Evolutionary conservation across 2,888 invertebrate genomes (phyloP).

Genomic region (Strigamia crassipes): DNA sequence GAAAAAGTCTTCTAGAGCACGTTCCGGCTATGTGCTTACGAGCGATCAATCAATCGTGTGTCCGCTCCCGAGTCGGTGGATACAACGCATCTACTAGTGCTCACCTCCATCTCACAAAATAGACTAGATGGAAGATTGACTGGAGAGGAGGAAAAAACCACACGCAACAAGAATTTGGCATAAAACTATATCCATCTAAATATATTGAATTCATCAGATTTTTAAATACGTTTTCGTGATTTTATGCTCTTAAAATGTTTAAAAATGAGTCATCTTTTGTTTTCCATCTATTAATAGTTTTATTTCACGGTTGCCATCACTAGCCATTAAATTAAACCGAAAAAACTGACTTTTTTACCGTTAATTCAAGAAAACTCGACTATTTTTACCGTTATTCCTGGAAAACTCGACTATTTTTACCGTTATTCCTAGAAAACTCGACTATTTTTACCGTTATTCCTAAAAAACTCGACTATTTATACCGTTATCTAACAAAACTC

Average conservation of each 20-base stretch:
- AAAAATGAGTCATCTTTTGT: not conserved
- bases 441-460: no score
- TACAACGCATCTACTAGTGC: not conserved
- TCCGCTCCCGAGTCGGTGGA: not conserved
- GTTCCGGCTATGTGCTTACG: constrained; percentile 38
- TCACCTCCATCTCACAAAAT: constrained; percentile 18
- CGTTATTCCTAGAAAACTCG: no score
- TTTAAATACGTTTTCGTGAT: not conserved
- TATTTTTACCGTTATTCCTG: no score
- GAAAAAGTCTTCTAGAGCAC: constrained; percentile 13
- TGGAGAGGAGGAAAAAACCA: not conserved
- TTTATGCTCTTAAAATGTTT: not conserved
- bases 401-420: no score
- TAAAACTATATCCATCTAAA: no score
- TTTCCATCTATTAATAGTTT: not conserved
- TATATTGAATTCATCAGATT: no score
- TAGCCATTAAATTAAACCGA: no score
- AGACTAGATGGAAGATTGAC: not conserved
- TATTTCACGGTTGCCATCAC: not conserved
- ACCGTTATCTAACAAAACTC: no score
- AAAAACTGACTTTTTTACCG: no score
- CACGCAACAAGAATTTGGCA: not conserved
- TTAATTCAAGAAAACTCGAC: no score
- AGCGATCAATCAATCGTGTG: constrained; percentile 24
- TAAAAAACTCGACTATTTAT: no score